Evolutionary conservation across 92 coral and sea anemone species (phyloP), one percentile per base, ranked within the genome.

Genomic region (Blastomussa wellsi): DNA sequence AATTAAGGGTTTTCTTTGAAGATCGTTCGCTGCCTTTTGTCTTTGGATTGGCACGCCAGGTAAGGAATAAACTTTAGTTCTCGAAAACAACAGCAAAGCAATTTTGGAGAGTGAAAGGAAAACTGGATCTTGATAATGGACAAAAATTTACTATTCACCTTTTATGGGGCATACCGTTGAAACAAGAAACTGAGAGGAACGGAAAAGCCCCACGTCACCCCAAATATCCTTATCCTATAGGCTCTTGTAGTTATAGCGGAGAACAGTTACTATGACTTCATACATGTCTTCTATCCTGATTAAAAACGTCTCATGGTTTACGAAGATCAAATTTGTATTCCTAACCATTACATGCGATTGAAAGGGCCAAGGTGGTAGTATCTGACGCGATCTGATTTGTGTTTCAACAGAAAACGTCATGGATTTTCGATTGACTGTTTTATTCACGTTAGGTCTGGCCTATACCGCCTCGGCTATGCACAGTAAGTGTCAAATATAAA

Each of bases 401-500:
- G 11, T 79, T 29, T 26, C 53, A 35, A 24, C 74, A 83, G 87
- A 62, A 74, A 24, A 57, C 20, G 59, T 39, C 81, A 83, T 90
- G 93, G 90, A 90, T 71, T 67, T 62, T 66, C 78, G 83, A 24
- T 67, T 90, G 47, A 83, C 83, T 67, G 52, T 87, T 72, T 57
- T 90, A 35, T 90, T 90, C 59, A 83, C 84, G 14, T 48, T 90
- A 29, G 88, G 86, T 66, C 42, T 87, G 69, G 80, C 90, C 78
- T 87, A 77, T 67, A 81, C 67, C 35, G 88, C 88, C 88, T 86
- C 78, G 19, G 88, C 90, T 13, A 9, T 74, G 55, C 76, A 73
- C 69, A 47, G 93, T 90, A 87, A 90, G 88, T 86, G 42, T 79
- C 32, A 38, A 0, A 52, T 36, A 33, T 22, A 33, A 3, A 17